phyloP scores from a whole-genome alignment of 2,888 invertebrate species.

The Drosophila affinis region DNA sequence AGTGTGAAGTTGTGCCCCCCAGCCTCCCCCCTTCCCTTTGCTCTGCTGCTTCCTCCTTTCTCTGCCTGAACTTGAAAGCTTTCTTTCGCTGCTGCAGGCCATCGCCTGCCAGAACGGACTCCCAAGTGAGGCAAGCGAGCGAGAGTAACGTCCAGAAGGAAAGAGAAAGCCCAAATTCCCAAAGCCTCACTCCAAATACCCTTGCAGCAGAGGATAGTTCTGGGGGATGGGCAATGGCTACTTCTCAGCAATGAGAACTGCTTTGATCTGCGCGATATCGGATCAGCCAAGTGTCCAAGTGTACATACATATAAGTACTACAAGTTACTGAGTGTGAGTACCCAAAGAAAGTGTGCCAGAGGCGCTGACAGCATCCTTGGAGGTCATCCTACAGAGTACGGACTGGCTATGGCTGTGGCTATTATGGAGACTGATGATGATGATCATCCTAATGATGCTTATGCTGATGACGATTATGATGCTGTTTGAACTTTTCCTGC shows the following conservation, averaged over 20 bases:
- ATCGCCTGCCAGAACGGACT: neutral
- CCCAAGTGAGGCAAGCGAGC: neutral
- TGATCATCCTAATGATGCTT: neutral
- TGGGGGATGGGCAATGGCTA: too few relatives aligned
- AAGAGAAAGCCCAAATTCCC: neutral
- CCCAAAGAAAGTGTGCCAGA: too few relatives aligned
- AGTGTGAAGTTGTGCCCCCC: slow-evolving; percentile 16
- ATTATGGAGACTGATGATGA: slow-evolving; percentile 27
- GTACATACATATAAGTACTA: too few relatives aligned
- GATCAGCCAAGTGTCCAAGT: too few relatives aligned
- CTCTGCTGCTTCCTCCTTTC: neutral
- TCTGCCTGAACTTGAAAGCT: slow-evolving; percentile 6
- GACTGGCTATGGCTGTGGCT: too few relatives aligned
- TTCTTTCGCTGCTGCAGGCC: slow-evolving; percentile 15
- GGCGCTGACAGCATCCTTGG: too few relatives aligned
- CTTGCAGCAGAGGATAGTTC: neutral
- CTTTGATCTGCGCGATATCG: too few relatives aligned
- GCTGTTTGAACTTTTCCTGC: slow-evolving; percentile 27
- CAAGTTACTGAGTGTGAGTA: too few relatives aligned
- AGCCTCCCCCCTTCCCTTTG: neutral
- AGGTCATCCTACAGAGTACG: too few relatives aligned
- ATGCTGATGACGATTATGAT: slow-evolving; percentile 9
- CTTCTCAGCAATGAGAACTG: too few relatives aligned
- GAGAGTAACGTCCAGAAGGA: slow-evolving; percentile 1
- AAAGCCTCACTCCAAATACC: neutral